A percentile compares a stretch with the other conserved stretches of the same genome.
phyloP scores from a whole-genome alignment of 1,140 invertebrate species.

The Zophobas morio region DNA sequence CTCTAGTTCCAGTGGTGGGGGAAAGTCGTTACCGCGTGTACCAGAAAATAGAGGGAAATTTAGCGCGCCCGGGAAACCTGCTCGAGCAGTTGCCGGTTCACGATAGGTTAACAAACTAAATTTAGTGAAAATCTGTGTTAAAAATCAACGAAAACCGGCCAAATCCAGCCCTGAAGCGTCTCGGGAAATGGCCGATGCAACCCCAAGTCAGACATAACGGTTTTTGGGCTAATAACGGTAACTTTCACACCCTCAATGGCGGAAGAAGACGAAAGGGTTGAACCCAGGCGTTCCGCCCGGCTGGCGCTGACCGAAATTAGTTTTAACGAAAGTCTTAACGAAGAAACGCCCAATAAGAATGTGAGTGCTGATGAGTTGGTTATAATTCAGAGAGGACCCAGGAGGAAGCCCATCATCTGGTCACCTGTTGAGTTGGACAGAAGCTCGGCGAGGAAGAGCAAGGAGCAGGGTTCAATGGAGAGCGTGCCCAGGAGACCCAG shows the following conservation, averaged over 20 bases:
- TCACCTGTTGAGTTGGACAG: constrained; percentile 63
- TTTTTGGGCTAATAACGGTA: not conserved
- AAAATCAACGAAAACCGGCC: not conserved
- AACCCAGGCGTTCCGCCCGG: constrained; percentile 55
- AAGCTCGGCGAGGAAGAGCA: constrained; percentile 13
- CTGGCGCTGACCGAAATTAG: constrained; percentile 61
- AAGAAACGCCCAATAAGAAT: constrained; percentile 58
- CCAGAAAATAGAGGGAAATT: constrained; percentile 39
- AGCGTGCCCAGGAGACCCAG: constrained; percentile 39
- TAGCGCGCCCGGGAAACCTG: constrained; percentile 51
- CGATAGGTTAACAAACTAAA: not conserved
- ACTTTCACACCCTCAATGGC: constrained; percentile 43
- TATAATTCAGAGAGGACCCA: constrained; percentile 63
- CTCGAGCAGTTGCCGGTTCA: not conserved
- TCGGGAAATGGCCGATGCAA: not conserved
- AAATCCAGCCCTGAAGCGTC: not conserved
- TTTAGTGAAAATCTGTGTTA: constrained; percentile 2
- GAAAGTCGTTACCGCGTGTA: constrained; percentile 22
- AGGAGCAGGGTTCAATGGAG: constrained; percentile 53
- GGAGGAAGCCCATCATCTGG: constrained; percentile 64
- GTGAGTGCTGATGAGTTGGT: constrained; percentile 63
- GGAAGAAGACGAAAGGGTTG: constrained; percentile 51
- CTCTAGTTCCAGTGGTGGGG: constrained; percentile 18
- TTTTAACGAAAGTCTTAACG: constrained; percentile 38
- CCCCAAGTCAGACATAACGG: not conserved